These are phyloP conservation scores for Pristionchus pacificus DNA, from an alignment of 1,140 invertebrate genomes.

Conservation along the genomic window DNA sequence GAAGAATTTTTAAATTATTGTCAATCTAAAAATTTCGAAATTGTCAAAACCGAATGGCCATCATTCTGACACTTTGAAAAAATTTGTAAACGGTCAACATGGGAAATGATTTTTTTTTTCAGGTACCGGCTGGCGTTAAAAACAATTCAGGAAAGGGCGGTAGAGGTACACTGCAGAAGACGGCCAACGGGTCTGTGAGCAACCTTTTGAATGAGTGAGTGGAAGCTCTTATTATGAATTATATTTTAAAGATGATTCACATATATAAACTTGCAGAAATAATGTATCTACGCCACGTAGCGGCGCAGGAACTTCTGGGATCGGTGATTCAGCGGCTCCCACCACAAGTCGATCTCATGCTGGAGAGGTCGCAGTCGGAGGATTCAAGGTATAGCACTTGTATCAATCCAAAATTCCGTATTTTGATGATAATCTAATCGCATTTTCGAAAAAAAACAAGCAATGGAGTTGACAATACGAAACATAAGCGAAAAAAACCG, in stretches of 20 bases:
- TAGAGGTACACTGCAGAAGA: slow-evolving; percentile 10
- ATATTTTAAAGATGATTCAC: background rate
- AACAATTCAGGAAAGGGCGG: background rate
- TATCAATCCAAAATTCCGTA: too few relatives aligned
- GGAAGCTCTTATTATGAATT: background rate
- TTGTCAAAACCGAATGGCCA: too few relatives aligned
- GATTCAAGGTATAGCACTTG: background rate
- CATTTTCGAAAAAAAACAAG: too few relatives aligned
- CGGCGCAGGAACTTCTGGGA: too few relatives aligned
- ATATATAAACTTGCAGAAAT: background rate
- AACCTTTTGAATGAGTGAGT: slow-evolving; percentile 14
- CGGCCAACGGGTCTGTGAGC: slow-evolving; percentile 1
- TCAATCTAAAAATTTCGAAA: too few relatives aligned
- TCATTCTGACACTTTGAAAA: too few relatives aligned
- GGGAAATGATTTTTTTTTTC: too few relatives aligned
- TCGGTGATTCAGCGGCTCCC: background rate
- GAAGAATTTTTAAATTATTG: too few relatives aligned
- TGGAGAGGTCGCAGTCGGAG: background rate
- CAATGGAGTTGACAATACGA: too few relatives aligned
- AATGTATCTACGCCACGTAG: background rate
- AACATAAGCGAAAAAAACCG: too few relatives aligned
- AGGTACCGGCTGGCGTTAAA: background rate
- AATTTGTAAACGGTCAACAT: too few relatives aligned
- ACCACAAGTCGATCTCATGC: background rate
- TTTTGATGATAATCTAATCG: too few relatives aligned